A percentile compares a stretch with the other conserved stretches of the same genome.
These are phyloP conservation scores for Planococcus citri DNA, from an alignment of 1,140 invertebrate species.

Conservation along the genomic window DNA sequence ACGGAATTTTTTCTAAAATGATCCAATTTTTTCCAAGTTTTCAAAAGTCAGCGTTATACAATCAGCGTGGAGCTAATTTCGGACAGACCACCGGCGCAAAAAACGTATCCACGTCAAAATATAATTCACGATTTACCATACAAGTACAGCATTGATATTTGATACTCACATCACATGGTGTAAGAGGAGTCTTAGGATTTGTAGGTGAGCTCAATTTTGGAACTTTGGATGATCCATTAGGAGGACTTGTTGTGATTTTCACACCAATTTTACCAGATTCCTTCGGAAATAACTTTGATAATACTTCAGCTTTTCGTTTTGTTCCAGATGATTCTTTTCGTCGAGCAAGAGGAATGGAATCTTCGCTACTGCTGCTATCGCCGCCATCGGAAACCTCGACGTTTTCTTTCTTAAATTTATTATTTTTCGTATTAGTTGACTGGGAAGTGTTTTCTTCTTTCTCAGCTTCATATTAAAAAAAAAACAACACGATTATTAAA, in stretches of 20 bases:
- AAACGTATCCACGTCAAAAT: too few relatives aligned
- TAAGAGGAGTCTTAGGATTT: conserved; percentile 1
- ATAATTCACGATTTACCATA: too few relatives aligned
- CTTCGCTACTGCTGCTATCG: conserved; percentile 7
- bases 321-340: conserved; percentile 31
- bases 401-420: not conserved
- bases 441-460: not conserved
- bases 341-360: not conserved
- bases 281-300: conserved; percentile 41
- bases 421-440: not conserved
- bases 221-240: conserved; percentile 41
- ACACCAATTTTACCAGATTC: conserved; percentile 81
- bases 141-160: too few relatives aligned
- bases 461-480: not conserved
- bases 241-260: conserved; percentile 66
- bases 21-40: too few relatives aligned
- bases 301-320: conserved; percentile 70
- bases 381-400: not conserved
- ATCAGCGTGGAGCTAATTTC: too few relatives aligned
- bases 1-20: too few relatives aligned
- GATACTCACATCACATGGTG: too few relatives aligned
- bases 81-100: too few relatives aligned
- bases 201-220: conserved; percentile 28
- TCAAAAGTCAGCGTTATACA: too few relatives aligned
- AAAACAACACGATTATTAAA: too few relatives aligned